A percentile compares a stretch with the other conserved stretches of the same genome.
These are phyloP conservation scores for Tanypteryx hageni DNA, from an alignment of 2,888 invertebrate species.

Conservation along the genomic window DNA sequence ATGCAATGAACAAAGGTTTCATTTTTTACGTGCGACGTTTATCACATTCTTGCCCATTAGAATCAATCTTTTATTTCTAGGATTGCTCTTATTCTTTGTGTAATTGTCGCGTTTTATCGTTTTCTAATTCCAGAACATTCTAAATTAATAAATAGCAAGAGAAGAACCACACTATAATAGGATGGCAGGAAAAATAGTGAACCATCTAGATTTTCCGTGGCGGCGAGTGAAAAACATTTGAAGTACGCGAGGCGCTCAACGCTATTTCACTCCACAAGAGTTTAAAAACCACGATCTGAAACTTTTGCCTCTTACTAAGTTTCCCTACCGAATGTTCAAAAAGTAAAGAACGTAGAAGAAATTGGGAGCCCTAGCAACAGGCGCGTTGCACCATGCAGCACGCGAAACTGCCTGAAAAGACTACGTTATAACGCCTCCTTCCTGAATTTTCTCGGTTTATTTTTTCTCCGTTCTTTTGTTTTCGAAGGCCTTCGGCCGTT, in stretches of 20 bases:
- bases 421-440: background rate
- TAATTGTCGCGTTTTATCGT: no score
- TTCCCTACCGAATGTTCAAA: background rate
- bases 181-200: no score
- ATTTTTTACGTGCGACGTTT: no score
- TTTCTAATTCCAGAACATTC: no score
- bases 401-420: background rate
- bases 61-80: no score
- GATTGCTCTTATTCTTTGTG: no score
- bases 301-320: slow-evolving; percentile 43
- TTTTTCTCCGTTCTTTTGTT: background rate
- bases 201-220: no score
- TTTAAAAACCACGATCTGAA: slow-evolving; percentile 51
- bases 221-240: no score
- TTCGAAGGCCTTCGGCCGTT: background rate
- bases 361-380: slow-evolving; percentile 33
- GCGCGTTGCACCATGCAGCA: background rate
- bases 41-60: no score
- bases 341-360: background rate
- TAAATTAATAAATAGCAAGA: no score
- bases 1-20: no score
- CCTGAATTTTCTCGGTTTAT: slow-evolving; percentile 5
- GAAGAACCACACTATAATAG: no score
- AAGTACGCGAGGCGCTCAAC: background rate
- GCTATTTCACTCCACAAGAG: slow-evolving; percentile 12